Evolutionary conservation across 2,888 invertebrate genomes (phyloP), one percentile per base, ranked within the genome.

Genomic region (Nemotelus nigrinus): DNA sequence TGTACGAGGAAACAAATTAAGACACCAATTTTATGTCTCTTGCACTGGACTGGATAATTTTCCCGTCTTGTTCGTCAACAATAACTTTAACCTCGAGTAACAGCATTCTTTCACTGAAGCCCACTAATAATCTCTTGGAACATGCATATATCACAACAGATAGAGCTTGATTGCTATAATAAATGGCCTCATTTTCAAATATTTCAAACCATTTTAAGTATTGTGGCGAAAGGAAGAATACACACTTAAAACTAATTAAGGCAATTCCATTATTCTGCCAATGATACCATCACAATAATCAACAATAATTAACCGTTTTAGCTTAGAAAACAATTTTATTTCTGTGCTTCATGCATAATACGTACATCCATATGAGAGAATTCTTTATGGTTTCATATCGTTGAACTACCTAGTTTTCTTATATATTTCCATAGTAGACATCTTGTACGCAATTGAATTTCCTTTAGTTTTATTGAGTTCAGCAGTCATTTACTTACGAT

Each of bases 251-350:
- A 39, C 72, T 72, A 72, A 60, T 72, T 72, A 60, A 72, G 60
- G 53, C 58, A 45, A 65, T 65, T n/a, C 65, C 65, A 65, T 65
- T 65, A 65, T 65, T 65, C 47, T 65, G 47, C 45, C 65, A 65
- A 65, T 41, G 65, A 74, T 55, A 74, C 45, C 55, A 55, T 25
- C 25, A 25, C 53, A 53, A 41, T 39, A 71, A 47, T 55, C 53
- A 50, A 57, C 71, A 10, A 53, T 47, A 72, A 72, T 75, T 75
- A 75, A 75, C 57, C 50, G 75, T 48, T 47, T 64, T 63, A 41
- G 8, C 47, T 75, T 48, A 43, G 8, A 77, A 68, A 76, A 67
- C 77, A 77, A 55, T 68, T 48, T 41, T 47, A 57, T 55, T 60
- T 50, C 43, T 74, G 3, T 63, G 47, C 47, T 60, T 74, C n/a